Evolutionary conservation across 2,888 invertebrate genomes (phyloP), one percentile per base, ranked within the genome.

Genomic region (Lucinisca nassula): DNA sequence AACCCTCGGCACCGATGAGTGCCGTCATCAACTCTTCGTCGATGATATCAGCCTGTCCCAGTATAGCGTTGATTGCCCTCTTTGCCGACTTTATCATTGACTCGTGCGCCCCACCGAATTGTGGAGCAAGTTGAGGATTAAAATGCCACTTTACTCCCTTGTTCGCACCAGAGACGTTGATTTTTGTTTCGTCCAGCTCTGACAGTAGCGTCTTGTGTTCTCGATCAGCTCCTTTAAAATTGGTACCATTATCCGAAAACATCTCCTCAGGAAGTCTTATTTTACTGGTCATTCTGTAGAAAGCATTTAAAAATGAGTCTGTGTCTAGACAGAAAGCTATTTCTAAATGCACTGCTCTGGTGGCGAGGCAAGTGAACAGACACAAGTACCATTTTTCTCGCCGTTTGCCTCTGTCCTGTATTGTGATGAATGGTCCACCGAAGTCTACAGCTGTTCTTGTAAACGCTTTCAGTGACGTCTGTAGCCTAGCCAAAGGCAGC

Each of bases 11-110:
- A n/a, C 89, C 87, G 0, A 75, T 58, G 32, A 91, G 84, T 14
- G 88, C 90, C 4, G 90, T 91, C 10, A 76, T 45, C 10, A 91
- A 67, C 49, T 90, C 90, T 55, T 91, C 90, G 55, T 92, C 87
- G 21, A 49, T 91, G 12, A 90, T 78, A 45, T 89, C 87, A 8
- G 89, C 87, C 32, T 40, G 24, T 2, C 75, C 61, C 17, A 91
- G 67, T 1, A 91, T 83, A 21, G 84, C 88, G 61, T 76, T 84
- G 4, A 91, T 85, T 14, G 92, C 91, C 30, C 81, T 45, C 79
- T 91, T 92, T 12, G 91, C 90, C 17, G 75, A 61, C 49, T 87
- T 90, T 0, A 92, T 82, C 85, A 91, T 88, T 0, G 79, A 45
- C 70, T 92, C 90, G 73, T 89, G 88, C 14, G 88, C 82, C 12